Percentiles rank a stretch among this genome's conserved stretches.
Conservation (phyloP, 2,113 vertebrate species). For the Percopsis transmontana region DNA sequence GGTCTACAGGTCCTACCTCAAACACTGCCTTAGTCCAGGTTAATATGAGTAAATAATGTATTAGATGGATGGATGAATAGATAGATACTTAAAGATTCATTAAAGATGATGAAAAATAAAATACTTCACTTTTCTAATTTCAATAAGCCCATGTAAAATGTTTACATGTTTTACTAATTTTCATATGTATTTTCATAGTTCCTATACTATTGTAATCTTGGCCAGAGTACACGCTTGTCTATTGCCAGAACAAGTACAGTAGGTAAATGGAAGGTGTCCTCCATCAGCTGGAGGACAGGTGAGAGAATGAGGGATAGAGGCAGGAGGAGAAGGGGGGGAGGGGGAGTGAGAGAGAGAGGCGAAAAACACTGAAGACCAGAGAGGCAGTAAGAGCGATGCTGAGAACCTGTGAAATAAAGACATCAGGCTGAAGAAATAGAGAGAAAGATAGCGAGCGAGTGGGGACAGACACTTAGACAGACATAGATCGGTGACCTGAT, state of each 20-base stretch:
- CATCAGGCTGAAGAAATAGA: conserved; percentile 3
- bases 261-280: no score
- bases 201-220: no score
- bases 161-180: no score
- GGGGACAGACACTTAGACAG: not conserved
- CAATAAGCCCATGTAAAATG: no score
- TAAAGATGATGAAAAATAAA: no score
- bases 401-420: not conserved
- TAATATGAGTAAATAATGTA: not conserved
- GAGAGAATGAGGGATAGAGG: conserved; percentile 32
- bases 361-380: conserved; percentile 1
- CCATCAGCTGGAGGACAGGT: no score
- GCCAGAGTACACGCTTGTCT: no score
- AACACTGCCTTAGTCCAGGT: not conserved
- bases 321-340: conserved; percentile 7
- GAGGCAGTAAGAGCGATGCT: not conserved
- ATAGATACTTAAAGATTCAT: no score
- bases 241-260: no score
- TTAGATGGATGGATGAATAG: no score
- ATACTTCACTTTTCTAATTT: no score
- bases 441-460: not conserved
- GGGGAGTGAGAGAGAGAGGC: conserved; percentile 2
- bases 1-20: not conserved
- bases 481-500: not conserved
- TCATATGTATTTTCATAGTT: no score